Evolutionary conservation across 2,888 invertebrate genomes (phyloP), one percentile per base, ranked within the genome.

Genomic region (Cheiracanthium punctorium): DNA sequence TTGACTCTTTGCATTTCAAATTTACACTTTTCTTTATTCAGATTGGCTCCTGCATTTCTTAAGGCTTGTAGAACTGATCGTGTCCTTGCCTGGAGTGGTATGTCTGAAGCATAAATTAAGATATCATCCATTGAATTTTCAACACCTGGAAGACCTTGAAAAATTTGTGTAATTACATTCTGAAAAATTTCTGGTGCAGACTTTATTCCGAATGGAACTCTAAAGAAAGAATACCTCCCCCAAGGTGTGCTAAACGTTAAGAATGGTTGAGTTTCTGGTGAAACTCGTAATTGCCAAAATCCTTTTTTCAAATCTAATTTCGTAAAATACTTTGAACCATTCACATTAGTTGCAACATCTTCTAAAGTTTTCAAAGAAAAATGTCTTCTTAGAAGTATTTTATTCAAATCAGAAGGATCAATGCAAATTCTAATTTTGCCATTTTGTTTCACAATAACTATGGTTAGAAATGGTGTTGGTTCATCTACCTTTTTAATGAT

Each of bases 251-350:
- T 17, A 7, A 52, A 10, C 4, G 52, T 37, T 37, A 12, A n/a
- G n/a, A n/a, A n/a, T n/a, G n/a, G n/a, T n/a, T 12, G 5, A 12
- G 37, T 37, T 8, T 30, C 24, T 58, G 10, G 20, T 33, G 67
- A 75, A 43, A 33, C 48, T n/a, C 33, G 69, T 70, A 30, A 79
- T 65, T 32, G 17, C 12, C n/a, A 29, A 71, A 29, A 28, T 64
- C 28, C 24, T 32, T 17, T 48, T 37, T 28, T 28, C 64, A 24
- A 67, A 33, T 17, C 12, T 32, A 76, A 17, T 17, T 65, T 8
- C 12, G 7, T 65, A 24, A 65, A 65, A n/a, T 24, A 37, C 12
- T 37, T 37, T 12, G 37, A 37, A 8, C 37, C 37, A 37, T 37
- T 37, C 12, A 37, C 37, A 8, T 17, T 52, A 17, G 17, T 17